Conservation (phyloP, 2,113 vertebrate species). For the Apteryx owenii region DNA sequence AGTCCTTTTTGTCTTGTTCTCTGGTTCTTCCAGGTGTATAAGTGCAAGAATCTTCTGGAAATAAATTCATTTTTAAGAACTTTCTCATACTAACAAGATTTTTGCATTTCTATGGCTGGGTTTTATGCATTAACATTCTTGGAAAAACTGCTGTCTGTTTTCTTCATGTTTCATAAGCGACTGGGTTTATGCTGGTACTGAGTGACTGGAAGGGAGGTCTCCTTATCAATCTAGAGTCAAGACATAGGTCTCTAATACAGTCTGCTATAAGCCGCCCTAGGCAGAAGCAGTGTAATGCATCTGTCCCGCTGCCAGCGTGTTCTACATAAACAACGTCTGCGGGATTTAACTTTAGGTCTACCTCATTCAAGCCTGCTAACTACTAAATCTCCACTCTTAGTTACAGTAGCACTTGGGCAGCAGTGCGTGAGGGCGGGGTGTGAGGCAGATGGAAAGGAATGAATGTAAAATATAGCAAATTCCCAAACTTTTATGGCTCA, state of each 20-base stretch:
- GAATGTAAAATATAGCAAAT: background rate
- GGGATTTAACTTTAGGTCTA: background rate
- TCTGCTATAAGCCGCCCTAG: background rate
- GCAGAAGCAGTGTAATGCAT: background rate
- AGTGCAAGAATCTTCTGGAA: background rate
- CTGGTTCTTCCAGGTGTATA: background rate
- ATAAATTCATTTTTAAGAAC: background rate
- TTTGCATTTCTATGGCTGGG: background rate
- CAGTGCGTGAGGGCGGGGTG: background rate
- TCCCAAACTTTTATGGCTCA: background rate
- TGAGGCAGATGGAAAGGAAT: background rate
- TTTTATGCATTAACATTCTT: background rate
- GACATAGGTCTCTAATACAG: background rate
- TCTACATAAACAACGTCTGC: background rate
- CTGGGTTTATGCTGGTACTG: background rate
- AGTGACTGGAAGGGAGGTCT: background rate
- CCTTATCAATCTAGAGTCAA: background rate
- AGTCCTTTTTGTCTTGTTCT: background rate
- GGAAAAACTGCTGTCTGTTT: background rate
- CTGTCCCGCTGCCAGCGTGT: background rate
- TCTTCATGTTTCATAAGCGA: background rate
- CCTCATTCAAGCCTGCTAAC: background rate
- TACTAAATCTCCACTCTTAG: background rate
- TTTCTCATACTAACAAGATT: background rate
- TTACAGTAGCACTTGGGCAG: background rate